Percentiles rank a stretch among this genome's conserved stretches.
Evolutionary conservation across 1,140 invertebrate species (phyloP).

Genomic region (Plectrocnemia conspersa): DNA sequence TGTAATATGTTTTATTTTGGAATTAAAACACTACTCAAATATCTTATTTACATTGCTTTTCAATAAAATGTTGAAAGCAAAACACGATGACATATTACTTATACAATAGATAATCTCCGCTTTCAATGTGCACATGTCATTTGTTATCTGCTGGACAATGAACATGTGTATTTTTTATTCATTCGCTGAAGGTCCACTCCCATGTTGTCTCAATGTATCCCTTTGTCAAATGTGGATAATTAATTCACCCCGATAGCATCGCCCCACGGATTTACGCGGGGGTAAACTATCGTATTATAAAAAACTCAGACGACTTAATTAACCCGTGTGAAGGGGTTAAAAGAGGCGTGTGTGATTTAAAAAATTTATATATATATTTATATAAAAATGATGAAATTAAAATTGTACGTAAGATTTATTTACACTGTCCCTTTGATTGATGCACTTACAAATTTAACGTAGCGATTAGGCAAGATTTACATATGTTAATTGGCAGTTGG

Average conservation of each 20-base stretch:
- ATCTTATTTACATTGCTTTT: neutral
- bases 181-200: neutral
- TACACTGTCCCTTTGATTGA: too few species aligned
- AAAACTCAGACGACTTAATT: slow-evolving; percentile 19
- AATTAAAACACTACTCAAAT: neutral
- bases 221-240: slow-evolving; percentile 23
- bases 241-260: slow-evolving; percentile 23
- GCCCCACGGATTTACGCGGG: slow-evolving; percentile 15
- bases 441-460: too few species aligned
- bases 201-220: slow-evolving; percentile 12
- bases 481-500: too few species aligned
- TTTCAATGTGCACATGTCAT: too few species aligned
- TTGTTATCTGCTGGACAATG: neutral
- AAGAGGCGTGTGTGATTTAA: too few species aligned
- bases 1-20: neutral
- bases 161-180: neutral
- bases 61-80: neutral
- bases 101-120: neutral
- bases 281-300: slow-evolving; percentile 19
- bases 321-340: slow-evolving; percentile 16
- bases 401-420: too few species aligned
- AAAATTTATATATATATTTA: too few species aligned
- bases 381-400: too few species aligned
- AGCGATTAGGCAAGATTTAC: too few species aligned
- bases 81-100: neutral